These are phyloP conservation scores for Acanthopleura granulata DNA, from an alignment of 2,888 invertebrate species.

Conservation along the genomic window DNA sequence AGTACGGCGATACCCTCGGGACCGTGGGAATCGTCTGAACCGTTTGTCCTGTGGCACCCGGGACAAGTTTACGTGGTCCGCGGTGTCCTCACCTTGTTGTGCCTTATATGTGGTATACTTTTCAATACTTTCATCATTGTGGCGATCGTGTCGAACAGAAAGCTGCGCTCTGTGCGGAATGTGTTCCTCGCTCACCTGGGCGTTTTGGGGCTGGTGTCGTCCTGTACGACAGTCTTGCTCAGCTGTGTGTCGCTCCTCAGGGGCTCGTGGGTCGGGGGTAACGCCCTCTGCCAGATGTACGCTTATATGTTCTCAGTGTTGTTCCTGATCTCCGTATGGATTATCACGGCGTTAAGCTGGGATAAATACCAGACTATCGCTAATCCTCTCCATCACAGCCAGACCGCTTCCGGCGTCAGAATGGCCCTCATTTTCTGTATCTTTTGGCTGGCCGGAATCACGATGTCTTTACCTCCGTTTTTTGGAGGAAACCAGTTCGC, in stretches of 20 bases:
- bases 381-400: slow-evolving; percentile 56
- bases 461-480: slow-evolving; percentile 51
- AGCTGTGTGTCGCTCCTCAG: slow-evolving; percentile 44
- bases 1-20: too few relatives aligned
- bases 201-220: slow-evolving; percentile 39
- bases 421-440: slow-evolving; percentile 50
- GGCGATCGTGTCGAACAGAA: slow-evolving; percentile 48
- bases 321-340: slow-evolving; percentile 46
- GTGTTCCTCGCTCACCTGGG: slow-evolving; percentile 52
- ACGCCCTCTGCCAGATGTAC: slow-evolving; percentile 44
- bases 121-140: slow-evolving; percentile 50
- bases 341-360: slow-evolving; percentile 59
- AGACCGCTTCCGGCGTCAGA: slow-evolving; percentile 48
- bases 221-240: slow-evolving; percentile 38
- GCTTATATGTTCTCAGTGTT: slow-evolving; percentile 44
- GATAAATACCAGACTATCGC: slow-evolving; percentile 63
- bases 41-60: slow-evolving; percentile 19
- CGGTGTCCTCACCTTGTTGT: slow-evolving; percentile 43
- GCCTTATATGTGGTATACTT: slow-evolving; percentile 39
- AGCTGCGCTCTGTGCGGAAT: slow-evolving; percentile 49
- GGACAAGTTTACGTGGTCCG: slow-evolving; percentile 26
- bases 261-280: slow-evolving; percentile 46
- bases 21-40: too few relatives aligned
- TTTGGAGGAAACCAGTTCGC: slow-evolving; percentile 45
- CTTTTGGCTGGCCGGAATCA: slow-evolving; percentile 50